A percentile compares a stretch with the other conserved stretches of the same genome.
phyloP scores from a whole-genome alignment of 64 coral and sea anemone genomes.

The Actinia tenebrosa region DNA sequence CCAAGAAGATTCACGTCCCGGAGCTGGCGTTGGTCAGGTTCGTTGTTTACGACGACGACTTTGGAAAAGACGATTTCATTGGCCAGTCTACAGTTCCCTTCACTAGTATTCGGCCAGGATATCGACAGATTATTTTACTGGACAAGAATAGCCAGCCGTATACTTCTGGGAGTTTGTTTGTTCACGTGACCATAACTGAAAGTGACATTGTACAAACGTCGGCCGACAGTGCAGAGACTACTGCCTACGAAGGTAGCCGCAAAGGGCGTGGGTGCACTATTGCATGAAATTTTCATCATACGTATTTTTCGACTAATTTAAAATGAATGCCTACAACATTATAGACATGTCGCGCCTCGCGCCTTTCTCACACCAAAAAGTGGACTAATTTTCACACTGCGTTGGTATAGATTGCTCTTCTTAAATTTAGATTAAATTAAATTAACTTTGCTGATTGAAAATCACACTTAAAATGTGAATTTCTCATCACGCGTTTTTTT shows the following conservation, averaged over 20 bases:
- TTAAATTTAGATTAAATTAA: no score
- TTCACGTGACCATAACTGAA: conserved; percentile 18
- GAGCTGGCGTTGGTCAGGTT: conserved; percentile 49
- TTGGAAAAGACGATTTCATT: conserved; percentile 47
- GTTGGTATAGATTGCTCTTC: no score
- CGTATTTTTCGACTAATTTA: background rate
- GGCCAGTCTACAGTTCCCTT: conserved; percentile 30
- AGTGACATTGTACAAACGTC: background rate
- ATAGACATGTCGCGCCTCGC: background rate
- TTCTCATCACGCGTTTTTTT: no score
- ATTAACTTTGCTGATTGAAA: no score
- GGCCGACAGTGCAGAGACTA: background rate
- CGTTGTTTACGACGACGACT: conserved; percentile 42
- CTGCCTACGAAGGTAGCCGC: background rate
- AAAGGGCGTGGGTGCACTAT: background rate
- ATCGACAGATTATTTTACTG: conserved; percentile 30
- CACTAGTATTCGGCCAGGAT: conserved; percentile 30
- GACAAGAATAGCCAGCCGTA: background rate
- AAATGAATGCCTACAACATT: background rate
- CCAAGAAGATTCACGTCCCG: conserved; percentile 29
- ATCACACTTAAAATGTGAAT: no score
- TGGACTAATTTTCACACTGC: no score
- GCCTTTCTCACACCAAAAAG: background rate
- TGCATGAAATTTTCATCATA: background rate
- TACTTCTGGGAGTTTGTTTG: background rate